These are phyloP conservation scores for Aegithalos caudatus DNA, from an alignment of 2,113 vertebrate genomes.

Conservation along the genomic window DNA sequence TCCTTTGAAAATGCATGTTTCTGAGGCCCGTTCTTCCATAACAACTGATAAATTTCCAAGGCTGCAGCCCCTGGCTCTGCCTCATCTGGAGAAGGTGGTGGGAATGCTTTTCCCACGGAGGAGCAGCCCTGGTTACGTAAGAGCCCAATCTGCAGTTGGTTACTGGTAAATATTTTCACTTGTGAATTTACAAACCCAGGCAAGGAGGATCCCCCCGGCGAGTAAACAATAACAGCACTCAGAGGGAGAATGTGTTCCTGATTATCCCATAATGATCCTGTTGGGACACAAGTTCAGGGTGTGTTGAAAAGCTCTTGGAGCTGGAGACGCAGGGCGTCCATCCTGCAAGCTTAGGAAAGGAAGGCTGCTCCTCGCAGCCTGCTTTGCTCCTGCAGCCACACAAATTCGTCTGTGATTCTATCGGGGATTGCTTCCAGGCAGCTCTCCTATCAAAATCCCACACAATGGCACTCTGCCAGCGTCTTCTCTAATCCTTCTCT, in stretches of 20 bases:
- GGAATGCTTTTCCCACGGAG: constrained; percentile 30
- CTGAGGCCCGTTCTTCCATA: no score
- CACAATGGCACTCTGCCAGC: not conserved
- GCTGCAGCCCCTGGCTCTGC: not conserved
- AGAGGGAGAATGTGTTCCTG: not conserved
- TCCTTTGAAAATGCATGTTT: no score
- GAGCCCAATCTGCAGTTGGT: constrained; percentile 7
- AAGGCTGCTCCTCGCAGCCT: not conserved
- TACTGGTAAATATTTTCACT: constrained; percentile 40
- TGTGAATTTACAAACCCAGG: not conserved
- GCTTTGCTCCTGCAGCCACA: not conserved
- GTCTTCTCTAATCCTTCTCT: not conserved
- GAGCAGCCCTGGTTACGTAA: not conserved
- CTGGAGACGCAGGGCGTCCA: not conserved
- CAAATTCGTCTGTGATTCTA: not conserved
- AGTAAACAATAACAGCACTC: not conserved
- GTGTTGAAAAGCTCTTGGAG: not conserved
- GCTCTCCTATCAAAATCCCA: not conserved
- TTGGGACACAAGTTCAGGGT: not conserved
- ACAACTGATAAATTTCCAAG: no score
- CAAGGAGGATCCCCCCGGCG: not conserved
- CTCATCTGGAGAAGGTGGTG: not conserved
- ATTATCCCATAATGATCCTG: not conserved
- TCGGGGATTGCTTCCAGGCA: not conserved
- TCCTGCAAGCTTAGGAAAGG: not conserved